Base-by-base conservation (phyloP, 2,113 vertebrate species). In the Triplophysa rosa region DNA sequence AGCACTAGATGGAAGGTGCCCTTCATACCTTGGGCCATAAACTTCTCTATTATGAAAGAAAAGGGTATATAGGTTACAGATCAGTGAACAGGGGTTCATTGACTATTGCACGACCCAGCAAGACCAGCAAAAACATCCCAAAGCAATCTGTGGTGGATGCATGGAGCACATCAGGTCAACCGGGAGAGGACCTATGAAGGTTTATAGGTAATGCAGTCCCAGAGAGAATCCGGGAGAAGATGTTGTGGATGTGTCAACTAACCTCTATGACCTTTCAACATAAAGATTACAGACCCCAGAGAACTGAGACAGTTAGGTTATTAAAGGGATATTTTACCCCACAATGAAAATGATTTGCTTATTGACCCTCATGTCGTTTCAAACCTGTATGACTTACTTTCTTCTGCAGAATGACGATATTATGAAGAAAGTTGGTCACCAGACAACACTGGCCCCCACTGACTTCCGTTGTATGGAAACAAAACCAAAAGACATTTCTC, bases 1-100 rank as follows among this genome's bases (percentile, higher is more conserved):
- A 74, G 71, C 62, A 14, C 56, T 73, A 61, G 56, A 73, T 73
- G 70, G 56, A 74, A 74, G 40, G 62, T 65, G 73, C 62, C 62
- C 73, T 77, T 65, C 45, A 65, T 10, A 17, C 61, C 45, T 63
- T 65, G 24, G 19, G 47, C 74, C 24, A 24, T 45, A 74, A 29
- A 74, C 72, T 63, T 63, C 10, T 26, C 56, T 26, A 29, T 63
- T 63, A 74, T 4, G 14, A 14, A 59, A 74, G 40, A 47, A 74
- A 63, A 63, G 58, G 23, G 45, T 23, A 23, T 19, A 33, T 61
- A 54, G 62, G 62, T 54, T 45, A 77, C 61, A 33, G 62, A 54
- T 42, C 17, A 77, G 26, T 37, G 58, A 72, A 59, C 37, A 59
- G 14, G 37, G 19, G n/a, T 12, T 13, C 59, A n/a, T n/a, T n/a